Conservation (phyloP, 2,113 vertebrate species). For the Paraplagusia blochii region DNA sequence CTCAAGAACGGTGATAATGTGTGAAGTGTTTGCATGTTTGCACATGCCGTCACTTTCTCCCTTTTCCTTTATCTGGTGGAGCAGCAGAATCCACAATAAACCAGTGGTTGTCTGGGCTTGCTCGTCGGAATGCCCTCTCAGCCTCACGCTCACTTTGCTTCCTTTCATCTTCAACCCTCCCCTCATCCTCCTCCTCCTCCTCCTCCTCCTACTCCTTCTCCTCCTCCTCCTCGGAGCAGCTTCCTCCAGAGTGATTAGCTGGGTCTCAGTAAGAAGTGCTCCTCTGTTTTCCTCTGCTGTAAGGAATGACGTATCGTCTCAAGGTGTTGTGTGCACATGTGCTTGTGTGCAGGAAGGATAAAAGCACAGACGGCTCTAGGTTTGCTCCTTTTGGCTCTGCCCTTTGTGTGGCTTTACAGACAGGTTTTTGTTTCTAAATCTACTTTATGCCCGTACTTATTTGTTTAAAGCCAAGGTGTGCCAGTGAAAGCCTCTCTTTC, state of each 20-base stretch:
- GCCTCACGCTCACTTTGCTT: slow-evolving; percentile 53
- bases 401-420: background rate
- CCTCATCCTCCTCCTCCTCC: slow-evolving; percentile 31
- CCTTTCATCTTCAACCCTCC: slow-evolving; percentile 65
- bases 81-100: slow-evolving; percentile 51
- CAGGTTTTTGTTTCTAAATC: background rate
- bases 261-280: slow-evolving; percentile 51
- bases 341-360: slow-evolving; percentile 4
- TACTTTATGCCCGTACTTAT: background rate
- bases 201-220: slow-evolving; percentile 36
- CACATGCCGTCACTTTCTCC: slow-evolving; percentile 56
- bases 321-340: slow-evolving; percentile 40
- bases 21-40: slow-evolving; percentile 59
- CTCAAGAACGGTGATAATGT: slow-evolving; percentile 35
- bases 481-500: no score
- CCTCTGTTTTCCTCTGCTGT: slow-evolving; percentile 33
- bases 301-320: slow-evolving; percentile 42
- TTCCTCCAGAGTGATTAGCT: slow-evolving; percentile 64
- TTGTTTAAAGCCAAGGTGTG: background rate
- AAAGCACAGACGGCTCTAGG: background rate
- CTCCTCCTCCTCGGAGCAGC: slow-evolving; percentile 34
- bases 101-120: slow-evolving; percentile 66
- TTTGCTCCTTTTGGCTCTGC: slow-evolving; percentile 1
- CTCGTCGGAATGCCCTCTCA: slow-evolving; percentile 65
- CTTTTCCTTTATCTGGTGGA: slow-evolving; percentile 31